A percentile compares a stretch with the other conserved stretches of the same genome.
Conservation (phyloP, 1,140 invertebrate species). For the Centruroides vittatus region DNA sequence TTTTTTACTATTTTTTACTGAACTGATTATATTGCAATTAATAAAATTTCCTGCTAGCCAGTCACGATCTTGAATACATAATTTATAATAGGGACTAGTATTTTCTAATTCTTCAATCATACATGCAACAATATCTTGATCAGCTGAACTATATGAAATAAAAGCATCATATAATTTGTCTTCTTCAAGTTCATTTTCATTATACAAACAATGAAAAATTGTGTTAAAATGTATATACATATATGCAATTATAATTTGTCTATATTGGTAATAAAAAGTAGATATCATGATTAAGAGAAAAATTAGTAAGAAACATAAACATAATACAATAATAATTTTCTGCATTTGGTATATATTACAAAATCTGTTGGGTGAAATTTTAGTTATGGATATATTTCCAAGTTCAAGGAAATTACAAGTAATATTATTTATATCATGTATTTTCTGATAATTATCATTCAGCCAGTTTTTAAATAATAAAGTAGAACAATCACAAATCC, state of each 20-base stretch:
- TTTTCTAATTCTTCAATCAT: conserved; percentile 46
- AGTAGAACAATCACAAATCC: conserved; percentile 44
- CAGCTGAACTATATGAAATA: conserved; percentile 64
- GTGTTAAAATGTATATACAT: conserved; percentile 52
- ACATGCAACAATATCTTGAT: conserved; percentile 49
- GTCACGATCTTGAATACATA: conserved; percentile 66
- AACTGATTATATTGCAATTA: conserved; percentile 57
- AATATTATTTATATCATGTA: conserved; percentile 16
- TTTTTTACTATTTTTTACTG: conserved; percentile 57
- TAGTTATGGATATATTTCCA: conserved; percentile 15
- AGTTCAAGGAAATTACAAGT: conserved; percentile 9
- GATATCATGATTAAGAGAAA: conserved; percentile 19
- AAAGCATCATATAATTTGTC: conserved; percentile 73
- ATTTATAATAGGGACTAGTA: conserved; percentile 26
- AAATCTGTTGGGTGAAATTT: conserved; percentile 31
- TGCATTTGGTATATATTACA: conserved; percentile 16
- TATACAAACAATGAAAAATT: conserved; percentile 46
- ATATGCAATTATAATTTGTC: conserved; percentile 38
- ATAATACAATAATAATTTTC: conserved; percentile 15
- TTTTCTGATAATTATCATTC: conserved; percentile 27
- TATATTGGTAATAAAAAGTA: conserved; percentile 45
- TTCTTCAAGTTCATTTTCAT: conserved; percentile 49
- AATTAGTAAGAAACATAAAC: conserved; percentile 15
- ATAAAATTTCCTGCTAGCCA: conserved; percentile 58
- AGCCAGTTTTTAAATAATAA: conserved; percentile 39